Evolutionary conservation across 2,113 vertebrate species (phyloP).

Genomic region (Microcebus murinus): DNA sequence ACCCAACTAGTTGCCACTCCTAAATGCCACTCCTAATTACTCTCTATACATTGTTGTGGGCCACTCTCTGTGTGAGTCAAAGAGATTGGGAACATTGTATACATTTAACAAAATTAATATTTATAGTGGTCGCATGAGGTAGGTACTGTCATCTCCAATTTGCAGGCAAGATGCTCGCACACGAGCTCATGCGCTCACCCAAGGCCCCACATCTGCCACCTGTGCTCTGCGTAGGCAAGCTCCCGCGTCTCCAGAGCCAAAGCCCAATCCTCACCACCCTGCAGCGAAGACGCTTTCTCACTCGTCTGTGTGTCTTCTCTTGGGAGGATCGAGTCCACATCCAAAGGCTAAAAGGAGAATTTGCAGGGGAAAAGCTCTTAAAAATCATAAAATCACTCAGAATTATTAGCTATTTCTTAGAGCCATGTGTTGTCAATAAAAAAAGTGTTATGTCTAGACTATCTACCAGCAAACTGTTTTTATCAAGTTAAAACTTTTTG

Average conservation of each 20-base stretch:
- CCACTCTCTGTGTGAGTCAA: neutral
- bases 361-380: neutral
- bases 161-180: neutral
- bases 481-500: neutral
- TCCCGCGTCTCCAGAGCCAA: neutral
- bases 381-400: neutral
- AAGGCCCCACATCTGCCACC: too few species aligned
- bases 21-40: neutral
- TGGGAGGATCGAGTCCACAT: too few species aligned
- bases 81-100: neutral
- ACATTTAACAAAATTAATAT: neutral
- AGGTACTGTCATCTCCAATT: neutral
- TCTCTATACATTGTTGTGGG: too few species aligned
- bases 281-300: rapidly evolving
- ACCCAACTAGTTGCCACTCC: too few species aligned
- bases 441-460: neutral
- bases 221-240: rapidly evolving
- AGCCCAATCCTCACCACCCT: rapidly evolving
- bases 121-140: rapidly evolving
- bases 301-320: rapidly evolving
- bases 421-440: neutral
- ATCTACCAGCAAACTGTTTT: neutral
- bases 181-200: rapidly evolving
- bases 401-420: neutral
- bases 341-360: neutral